These are phyloP conservation scores for Picathartes gymnocephalus DNA, from an alignment of 2,113 vertebrate species.

Conservation along the genomic window DNA sequence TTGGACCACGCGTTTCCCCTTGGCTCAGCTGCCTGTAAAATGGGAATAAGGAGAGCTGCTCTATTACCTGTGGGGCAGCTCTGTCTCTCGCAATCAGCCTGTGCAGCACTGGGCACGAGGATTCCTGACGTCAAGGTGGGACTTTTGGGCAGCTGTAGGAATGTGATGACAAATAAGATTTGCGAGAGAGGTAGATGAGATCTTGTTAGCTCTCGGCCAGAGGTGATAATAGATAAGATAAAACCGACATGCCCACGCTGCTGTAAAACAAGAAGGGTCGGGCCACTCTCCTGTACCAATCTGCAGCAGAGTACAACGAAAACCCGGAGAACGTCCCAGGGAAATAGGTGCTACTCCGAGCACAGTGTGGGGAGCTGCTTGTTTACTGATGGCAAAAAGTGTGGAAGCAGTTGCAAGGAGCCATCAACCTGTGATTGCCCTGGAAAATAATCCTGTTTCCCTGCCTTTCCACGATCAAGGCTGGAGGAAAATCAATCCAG, in stretches of 20 bases:
- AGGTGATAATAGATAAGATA: constrained; percentile 48
- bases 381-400: constrained; percentile 20
- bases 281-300: constrained; percentile 6
- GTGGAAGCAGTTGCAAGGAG: constrained; percentile 62
- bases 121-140: background rate
- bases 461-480: background rate
- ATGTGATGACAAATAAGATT: background rate
- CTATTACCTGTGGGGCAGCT: background rate
- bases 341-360: background rate
- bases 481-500: constrained; percentile 53
- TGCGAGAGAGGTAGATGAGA: background rate
- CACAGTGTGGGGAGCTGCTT: background rate
- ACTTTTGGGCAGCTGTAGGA: background rate
- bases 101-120: background rate
- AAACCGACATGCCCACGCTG: background rate
- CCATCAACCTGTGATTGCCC: constrained; percentile 48
- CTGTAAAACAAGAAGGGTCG: background rate
- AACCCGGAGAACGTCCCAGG: background rate
- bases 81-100: background rate
- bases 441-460: constrained; percentile 61
- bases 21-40: background rate
- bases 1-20: background rate
- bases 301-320: background rate
- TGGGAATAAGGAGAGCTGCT: background rate
- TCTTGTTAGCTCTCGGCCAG: background rate